Evolutionary conservation across 2,888 invertebrate genomes (phyloP).

Genomic region (Pristionchus arcanus): DNA sequence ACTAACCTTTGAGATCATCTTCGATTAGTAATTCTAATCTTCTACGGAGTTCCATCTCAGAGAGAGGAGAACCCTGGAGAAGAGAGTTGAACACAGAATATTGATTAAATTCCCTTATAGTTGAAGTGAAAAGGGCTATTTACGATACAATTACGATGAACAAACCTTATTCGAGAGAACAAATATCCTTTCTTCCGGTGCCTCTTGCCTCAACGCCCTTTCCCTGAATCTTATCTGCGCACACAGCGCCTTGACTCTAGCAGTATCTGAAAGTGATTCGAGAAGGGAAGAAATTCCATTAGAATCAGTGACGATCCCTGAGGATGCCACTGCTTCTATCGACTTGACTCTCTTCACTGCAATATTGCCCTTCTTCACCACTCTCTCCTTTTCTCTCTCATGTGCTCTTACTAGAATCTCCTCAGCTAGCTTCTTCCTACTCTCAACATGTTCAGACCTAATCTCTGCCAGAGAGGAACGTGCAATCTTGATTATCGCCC

Average conservation of each 20-base stretch:
- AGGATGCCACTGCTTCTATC: not conserved
- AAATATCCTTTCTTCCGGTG: constrained; percentile 2
- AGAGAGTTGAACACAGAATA: too few species aligned
- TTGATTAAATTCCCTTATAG: too few species aligned
- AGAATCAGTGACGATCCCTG: not conserved
- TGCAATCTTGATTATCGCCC: not conserved
- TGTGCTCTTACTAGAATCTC: not conserved
- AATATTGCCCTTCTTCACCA: not conserved
- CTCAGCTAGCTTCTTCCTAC: not conserved
- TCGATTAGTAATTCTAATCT: not conserved
- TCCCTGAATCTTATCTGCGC: constrained; percentile 27
- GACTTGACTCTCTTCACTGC: not conserved
- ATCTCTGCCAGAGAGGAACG: not conserved
- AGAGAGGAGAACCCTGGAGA: not conserved
- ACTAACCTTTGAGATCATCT: constrained; percentile 16
- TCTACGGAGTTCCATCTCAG: not conserved
- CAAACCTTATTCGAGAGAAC: not conserved
- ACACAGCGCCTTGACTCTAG: not conserved
- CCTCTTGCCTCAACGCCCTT: not conserved
- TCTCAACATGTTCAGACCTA: not conserved
- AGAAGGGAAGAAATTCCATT: not conserved
- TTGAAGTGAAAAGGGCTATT: not conserved
- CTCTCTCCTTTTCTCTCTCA: not conserved
- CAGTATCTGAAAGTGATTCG: not conserved
- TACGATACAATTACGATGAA: not conserved